Conservation (phyloP, 2,113 vertebrate species). For the Epinephelus fuscoguttatus region DNA sequence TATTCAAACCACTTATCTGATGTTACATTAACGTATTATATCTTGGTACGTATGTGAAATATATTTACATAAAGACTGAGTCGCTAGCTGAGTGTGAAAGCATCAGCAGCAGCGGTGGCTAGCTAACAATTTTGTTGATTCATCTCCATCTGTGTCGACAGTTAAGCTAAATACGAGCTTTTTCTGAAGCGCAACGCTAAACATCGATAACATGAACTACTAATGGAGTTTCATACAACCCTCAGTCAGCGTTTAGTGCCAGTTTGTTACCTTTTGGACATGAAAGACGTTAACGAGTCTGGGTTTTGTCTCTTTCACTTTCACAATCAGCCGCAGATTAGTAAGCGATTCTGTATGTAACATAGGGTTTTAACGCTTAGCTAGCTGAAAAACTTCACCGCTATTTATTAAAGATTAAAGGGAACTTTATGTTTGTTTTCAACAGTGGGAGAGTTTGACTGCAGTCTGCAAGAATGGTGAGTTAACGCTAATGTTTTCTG, state of each 20-base stretch:
- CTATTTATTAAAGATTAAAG: too few species aligned
- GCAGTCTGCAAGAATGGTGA: constrained; percentile 41
- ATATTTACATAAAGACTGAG: neutral
- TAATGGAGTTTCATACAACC: neutral
- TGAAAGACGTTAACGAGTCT: neutral
- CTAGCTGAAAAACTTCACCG: neutral
- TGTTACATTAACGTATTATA: rapidly evolving
- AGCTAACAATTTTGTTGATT: constrained; percentile 11
- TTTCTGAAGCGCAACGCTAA: neutral
- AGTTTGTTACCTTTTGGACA: neutral
- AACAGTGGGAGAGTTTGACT: neutral
- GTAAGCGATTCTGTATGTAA: neutral
- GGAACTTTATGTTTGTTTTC: neutral
- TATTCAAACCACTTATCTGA: rapidly evolving
- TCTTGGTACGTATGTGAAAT: rapidly evolving
- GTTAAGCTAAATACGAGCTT: neutral
- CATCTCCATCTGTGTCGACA: constrained; percentile 1
- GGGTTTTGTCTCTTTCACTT: constrained; percentile 22
- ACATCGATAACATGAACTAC: neutral
- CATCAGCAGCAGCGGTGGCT: neutral
- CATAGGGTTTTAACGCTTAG: too few species aligned
- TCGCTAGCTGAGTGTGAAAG: rapidly evolving
- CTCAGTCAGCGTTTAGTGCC: rapidly evolving
- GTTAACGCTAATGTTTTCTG: neutral
- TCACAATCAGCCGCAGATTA: neutral